phyloP scores from a whole-genome alignment of 1,140 invertebrate species.

The Papilio machaon region DNA sequence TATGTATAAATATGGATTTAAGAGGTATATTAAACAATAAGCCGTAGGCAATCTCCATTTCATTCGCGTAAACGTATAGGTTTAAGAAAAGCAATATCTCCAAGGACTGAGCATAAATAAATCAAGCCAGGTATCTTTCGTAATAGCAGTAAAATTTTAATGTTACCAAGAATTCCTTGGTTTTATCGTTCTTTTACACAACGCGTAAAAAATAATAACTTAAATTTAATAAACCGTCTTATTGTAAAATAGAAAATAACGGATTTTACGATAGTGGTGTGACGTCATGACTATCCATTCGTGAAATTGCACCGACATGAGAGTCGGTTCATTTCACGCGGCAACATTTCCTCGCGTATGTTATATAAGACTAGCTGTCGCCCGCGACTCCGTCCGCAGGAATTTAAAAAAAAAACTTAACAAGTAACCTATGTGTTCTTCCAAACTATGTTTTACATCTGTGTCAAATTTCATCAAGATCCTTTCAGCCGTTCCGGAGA shows the following conservation, averaged over 20 bases:
- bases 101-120: slow-evolving; percentile 24
- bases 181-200: slow-evolving; percentile 30
- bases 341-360: background rate
- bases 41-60: background rate
- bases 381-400: no score
- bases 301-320: slow-evolving; percentile 2
- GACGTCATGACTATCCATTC: slow-evolving; percentile 2
- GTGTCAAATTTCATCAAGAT: no score
- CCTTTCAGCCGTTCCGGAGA: no score
- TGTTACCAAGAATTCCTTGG: slow-evolving; percentile 15
- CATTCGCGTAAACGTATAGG: background rate
- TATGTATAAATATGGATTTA: background rate
- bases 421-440: no score
- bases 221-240: slow-evolving; percentile 4
- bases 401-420: no score
- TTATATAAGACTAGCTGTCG: no score
- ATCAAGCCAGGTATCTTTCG: slow-evolving; percentile 24
- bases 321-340: background rate
- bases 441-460: no score
- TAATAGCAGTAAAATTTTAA: slow-evolving; percentile 31
- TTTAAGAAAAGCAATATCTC: slow-evolving; percentile 30
- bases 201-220: slow-evolving; percentile 19
- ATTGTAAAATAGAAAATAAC: slow-evolving; percentile 17
- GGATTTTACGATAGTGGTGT: background rate
- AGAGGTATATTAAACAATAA: background rate